Evolutionary conservation across 1,140 invertebrate species (phyloP), one percentile per base, ranked within the genome.

Genomic region (Zaprionus gabonicus): DNA sequence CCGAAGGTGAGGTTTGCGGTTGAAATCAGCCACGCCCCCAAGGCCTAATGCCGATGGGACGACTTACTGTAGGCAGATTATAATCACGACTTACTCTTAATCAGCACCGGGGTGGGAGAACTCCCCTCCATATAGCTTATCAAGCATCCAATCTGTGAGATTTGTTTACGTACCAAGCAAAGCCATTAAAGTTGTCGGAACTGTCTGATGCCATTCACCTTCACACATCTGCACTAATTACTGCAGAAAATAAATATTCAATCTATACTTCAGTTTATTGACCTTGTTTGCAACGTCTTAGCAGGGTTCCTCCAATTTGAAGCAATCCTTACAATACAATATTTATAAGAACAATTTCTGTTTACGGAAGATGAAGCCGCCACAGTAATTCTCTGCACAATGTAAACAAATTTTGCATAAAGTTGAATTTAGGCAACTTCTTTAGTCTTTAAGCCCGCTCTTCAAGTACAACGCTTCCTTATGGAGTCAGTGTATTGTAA

Each of bases 1-100:
- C 57, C 68, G 84, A 88, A 87, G 83, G 83, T 88, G 56, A 88
- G 57, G 63, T 72, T 68, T 80, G 77, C 60, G 78, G 77, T 71
- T 68, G 27, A 63, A 51, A 56, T 56, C 75, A 25, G 28, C 34
- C 69, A 57, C 68, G 55, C 66, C 55, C 60, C 38, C 67, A 59
- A 69, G 65, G 57, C 44, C 70, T 57, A 51, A 15, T 23, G 23
- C 3, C n/a, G 12, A 51, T 38, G 4, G 46, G 4, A 44, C 2
- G 1, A 31, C 7, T 31, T 31, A 31, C 7, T 9, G 7, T 7
- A 31, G 28, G 28, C 7, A n/a, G 25, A 66, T 56, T 10, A 9
- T n/a, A 15, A n/a, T 28, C 27, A 31, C 27, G 15, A 56, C 17
- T 28, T 15, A 28, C 1, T 56, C n/a, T 10, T 58, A 36, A 34